Percentiles rank a stretch among this genome's conserved stretches.
These are phyloP conservation scores for Anguilla anguilla DNA, from an alignment of 2,797 vertebrate genomes.

Conservation along the genomic window DNA sequence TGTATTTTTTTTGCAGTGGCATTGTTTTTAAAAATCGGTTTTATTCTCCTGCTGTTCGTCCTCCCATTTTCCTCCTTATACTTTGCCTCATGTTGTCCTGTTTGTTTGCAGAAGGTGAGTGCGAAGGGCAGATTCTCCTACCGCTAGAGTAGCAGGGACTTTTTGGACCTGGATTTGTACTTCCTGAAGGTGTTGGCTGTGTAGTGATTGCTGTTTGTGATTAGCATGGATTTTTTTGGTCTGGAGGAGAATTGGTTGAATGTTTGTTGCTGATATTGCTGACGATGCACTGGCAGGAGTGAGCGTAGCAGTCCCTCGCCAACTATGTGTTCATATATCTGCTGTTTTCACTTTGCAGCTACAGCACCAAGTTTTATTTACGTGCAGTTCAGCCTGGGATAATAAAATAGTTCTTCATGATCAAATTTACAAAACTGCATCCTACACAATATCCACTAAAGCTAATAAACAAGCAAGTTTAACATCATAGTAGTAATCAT, in stretches of 20 bases:
- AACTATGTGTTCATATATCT: not conserved
- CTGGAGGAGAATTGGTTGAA: not conserved
- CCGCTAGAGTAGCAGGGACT: not conserved
- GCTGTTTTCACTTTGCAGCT: not conserved
- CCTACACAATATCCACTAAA: not conserved
- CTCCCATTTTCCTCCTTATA: constrained; percentile 58
- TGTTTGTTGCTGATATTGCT: not conserved
- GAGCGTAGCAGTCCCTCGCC: not conserved
- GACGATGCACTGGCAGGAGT: not conserved
- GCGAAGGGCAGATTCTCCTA: constrained; percentile 34
- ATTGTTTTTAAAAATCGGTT: constrained; percentile 50
- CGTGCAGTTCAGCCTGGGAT: not conserved
- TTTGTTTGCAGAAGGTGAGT: constrained; percentile 77
- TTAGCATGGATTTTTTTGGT: not conserved
- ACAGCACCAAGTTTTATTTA: not conserved
- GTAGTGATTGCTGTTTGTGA: not conserved
- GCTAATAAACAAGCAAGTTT: too few species aligned
- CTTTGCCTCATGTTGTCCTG: constrained; percentile 64
- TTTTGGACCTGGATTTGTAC: not conserved
- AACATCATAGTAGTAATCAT: too few species aligned
- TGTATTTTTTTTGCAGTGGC: constrained; percentile 28
- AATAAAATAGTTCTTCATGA: not conserved
- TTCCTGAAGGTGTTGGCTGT: not conserved
- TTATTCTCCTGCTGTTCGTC: constrained; percentile 62
- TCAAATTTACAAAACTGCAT: not conserved